A percentile compares a stretch with the other conserved stretches of the same genome.
These are phyloP conservation scores for Sus scrofa DNA, from an alignment of 2,113 vertebrate species.

Conservation along the genomic window T2T-Sscrofa CM000812.6:255273501-255274000, in stretches of 20 bases:
- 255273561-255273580: background rate
- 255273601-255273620: background rate
- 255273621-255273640: background rate
- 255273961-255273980: background rate
- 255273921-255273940: background rate
- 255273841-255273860: background rate
- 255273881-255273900: background rate
- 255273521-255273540: background rate
- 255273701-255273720: background rate
- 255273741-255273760: background rate
- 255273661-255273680: slow-evolving; percentile 2
- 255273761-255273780: background rate
- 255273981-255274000: background rate
- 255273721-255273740: background rate
- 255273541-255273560: background rate
- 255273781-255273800: background rate
- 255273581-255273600: background rate
- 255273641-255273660: background rate
- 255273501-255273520: background rate
- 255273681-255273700: background rate
- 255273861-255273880: background rate
- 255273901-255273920: background rate
- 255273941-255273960: background rate
- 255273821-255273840: background rate
- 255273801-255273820: background rate